Base-by-base conservation (phyloP, 2,888 invertebrate genomes). In the Orchesellides sinensis region DNA sequence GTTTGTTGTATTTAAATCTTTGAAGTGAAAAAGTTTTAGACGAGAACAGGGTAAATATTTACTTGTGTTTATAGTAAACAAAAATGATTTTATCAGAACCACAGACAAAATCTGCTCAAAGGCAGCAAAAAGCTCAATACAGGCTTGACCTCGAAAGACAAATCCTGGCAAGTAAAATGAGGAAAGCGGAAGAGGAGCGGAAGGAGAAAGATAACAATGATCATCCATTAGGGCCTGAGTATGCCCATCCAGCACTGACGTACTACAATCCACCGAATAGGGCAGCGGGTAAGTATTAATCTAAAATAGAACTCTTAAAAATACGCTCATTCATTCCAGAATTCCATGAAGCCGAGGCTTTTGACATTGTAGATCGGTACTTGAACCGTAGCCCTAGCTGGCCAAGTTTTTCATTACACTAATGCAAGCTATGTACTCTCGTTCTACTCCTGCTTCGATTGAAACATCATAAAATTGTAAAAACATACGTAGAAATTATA, bases 191-290 rank as follows among this genome's bases (percentile, higher is more conserved):
- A 52, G 85, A 86, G 45, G 63, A 65, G 23, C 70, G 80, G 32
- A 66, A 78, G 17, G 78, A 80, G 17, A 73, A 59, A 61, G 84
- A 84, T 47, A 35, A 23, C n/a, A 65, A 70, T 32, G 70, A 83
- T 69, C 86, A 86, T 85, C 86, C 86, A 40, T 66, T 86, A 29
- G 86, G 86, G 61, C 70, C 78, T 2, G 59, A 75, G 21, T 83
- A 83, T 45, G 70, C 77, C 29, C 56, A 49, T 52, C 77, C 83
- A 54, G 54, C 61, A 14, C 56, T 63, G 27, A 61, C 56, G 19
- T 74, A 73, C 52, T 74, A 65, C 35, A 73, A 69, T 23, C 32
- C 79, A 52, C 52, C 70, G 40, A 49, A 54, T n/a, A 68, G 29
- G 56, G 52, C 35, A 19, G 17, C 52, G 29, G 35, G 65, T 32